phyloP scores from a whole-genome alignment of 2,113 vertebrate genomes.

The Bambusicola thoracicus region DNA sequence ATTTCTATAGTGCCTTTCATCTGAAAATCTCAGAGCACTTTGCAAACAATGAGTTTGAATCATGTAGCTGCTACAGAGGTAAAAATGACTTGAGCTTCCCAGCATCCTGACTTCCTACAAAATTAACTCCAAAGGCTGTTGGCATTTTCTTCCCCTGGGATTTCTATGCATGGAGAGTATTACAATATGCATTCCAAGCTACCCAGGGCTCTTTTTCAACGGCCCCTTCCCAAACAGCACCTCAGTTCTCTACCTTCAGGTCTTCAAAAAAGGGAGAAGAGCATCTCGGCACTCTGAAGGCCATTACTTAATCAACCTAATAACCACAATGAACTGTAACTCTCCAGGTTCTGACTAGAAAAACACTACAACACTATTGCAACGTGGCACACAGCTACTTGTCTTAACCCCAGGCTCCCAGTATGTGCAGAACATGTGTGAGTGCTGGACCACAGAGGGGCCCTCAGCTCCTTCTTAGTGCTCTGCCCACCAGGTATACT shows the following conservation, averaged over 20 bases:
- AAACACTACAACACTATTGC: neutral
- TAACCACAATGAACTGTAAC: neutral
- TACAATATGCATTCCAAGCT: neutral
- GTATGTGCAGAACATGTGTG: fast-evolving
- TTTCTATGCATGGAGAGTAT: neutral
- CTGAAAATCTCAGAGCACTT: neutral
- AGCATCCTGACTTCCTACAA: neutral
- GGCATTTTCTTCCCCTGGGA: neutral
- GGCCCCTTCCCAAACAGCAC: neutral
- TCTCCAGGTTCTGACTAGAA: neutral
- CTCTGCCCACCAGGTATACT: neutral
- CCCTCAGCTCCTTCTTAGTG: neutral
- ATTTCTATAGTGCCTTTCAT: slow-evolving; percentile 34
- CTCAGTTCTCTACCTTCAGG: neutral
- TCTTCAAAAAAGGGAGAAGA: neutral
- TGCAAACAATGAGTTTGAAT: neutral
- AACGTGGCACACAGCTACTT: fast-evolving
- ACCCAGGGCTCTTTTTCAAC: neutral
- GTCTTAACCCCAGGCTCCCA: neutral
- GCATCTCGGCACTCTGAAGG: neutral
- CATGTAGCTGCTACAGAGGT: neutral
- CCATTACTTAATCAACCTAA: neutral
- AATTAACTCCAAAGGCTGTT: neutral
- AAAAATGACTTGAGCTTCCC: neutral
- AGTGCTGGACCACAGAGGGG: neutral